Evolutionary conservation across 2,888 invertebrate genomes (phyloP).

Genomic region (Baronia brevicornis): DNA sequence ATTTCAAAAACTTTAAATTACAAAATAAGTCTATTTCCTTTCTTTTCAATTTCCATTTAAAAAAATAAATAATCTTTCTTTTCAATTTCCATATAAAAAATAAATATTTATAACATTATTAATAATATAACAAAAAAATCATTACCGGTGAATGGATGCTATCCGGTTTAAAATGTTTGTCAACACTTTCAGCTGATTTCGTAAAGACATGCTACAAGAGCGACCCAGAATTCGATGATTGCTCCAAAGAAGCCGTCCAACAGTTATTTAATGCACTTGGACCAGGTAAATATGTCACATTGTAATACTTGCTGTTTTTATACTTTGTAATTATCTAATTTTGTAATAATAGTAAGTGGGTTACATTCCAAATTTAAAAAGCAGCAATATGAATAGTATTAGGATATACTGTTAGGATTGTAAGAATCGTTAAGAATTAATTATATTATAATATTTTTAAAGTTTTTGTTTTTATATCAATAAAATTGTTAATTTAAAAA

Average conservation of each 20-base stretch:
- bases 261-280: conserved; percentile 78
- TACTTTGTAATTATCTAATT: too few species aligned
- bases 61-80: neutral
- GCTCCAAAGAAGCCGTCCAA: conserved; percentile 81
- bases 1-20: neutral
- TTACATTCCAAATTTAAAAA: too few species aligned
- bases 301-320: too few species aligned
- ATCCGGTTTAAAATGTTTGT: neutral
- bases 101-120: neutral
- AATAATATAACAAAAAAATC: neutral
- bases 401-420: too few species aligned
- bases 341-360: too few species aligned
- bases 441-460: too few species aligned
- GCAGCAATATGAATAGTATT: too few species aligned
- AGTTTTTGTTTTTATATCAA: too few species aligned
- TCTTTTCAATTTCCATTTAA: neutral
- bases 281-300: conserved; percentile 71
- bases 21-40: neutral
- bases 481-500: too few species aligned
- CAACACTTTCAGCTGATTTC: conserved; percentile 77
- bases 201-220: conserved; percentile 79
- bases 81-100: too few species aligned
- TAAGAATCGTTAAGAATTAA: too few species aligned
- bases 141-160: neutral
- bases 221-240: conserved; percentile 79